Percentiles rank a stretch among this genome's conserved stretches.
Evolutionary conservation across 2,113 vertebrate genomes (phyloP).

Genomic region (Nothocercus julius): DNA sequence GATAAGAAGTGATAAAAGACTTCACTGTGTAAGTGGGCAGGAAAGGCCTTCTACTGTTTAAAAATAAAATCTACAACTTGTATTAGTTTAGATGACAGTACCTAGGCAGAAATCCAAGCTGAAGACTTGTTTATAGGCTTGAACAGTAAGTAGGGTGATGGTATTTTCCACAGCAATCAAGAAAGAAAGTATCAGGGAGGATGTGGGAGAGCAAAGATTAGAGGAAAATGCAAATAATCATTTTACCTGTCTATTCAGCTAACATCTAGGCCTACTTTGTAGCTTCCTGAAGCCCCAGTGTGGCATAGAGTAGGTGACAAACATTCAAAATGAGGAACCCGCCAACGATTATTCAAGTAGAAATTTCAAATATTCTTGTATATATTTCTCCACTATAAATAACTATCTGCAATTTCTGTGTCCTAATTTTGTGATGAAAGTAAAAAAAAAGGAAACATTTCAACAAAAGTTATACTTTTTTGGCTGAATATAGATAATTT

Average conservation of each 20-base stretch:
- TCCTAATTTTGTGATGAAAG: constrained; percentile 52
- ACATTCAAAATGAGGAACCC: constrained; percentile 11
- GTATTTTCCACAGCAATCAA: constrained; percentile 60
- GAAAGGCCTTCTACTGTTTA: constrained; percentile 19
- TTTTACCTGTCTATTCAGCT: constrained; percentile 59
- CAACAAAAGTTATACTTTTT: background rate
- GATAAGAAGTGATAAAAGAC: constrained; percentile 7
- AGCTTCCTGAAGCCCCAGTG: constrained; percentile 28
- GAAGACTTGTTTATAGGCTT: constrained; percentile 58
- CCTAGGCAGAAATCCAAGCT: constrained; percentile 29
- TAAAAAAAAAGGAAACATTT: background rate
- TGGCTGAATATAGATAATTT: background rate
- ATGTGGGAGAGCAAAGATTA: constrained; percentile 63
- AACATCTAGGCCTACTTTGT: constrained; percentile 60
- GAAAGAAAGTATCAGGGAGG: background rate
- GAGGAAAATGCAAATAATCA: constrained; percentile 65
- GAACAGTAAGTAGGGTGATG: constrained; percentile 60
- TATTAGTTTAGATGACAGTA: constrained; percentile 44
- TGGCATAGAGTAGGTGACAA: constrained; percentile 47
- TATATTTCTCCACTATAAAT: constrained; percentile 63
- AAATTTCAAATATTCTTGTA: constrained; percentile 57
- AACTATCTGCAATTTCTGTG: constrained; percentile 57
- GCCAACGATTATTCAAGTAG: constrained; percentile 10
- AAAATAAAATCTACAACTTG: constrained; percentile 49
- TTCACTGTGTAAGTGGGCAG: background rate